Evolutionary conservation across 2,888 invertebrate species (phyloP), one percentile per base, ranked within the genome.

Genomic region (Lasioglossum marginatum): DNA sequence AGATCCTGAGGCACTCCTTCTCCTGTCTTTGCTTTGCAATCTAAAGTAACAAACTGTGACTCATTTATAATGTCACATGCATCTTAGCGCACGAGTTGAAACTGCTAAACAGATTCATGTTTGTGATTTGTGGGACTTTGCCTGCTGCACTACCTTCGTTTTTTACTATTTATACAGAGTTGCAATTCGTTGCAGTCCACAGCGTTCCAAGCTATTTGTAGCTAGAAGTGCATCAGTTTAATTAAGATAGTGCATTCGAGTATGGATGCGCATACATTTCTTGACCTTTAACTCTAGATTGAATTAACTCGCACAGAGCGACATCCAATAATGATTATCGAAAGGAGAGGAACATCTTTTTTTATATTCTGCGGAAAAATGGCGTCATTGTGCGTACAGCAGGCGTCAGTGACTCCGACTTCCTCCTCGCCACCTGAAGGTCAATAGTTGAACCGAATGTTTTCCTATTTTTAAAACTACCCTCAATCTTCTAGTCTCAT

Each of bases 321-420:
- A 31, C 63, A 10, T 52, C 52, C 10, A 23, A 52, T 52, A 52
- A 52, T 23, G 52, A 23, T 23, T 8, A 52, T 52, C 52, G 52
- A 10, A 52, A n/a, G 19, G 2, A 34, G 19, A 19, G 66, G 19
- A 34, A 19, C 2, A 8, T 66, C 19, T 66, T 34, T 34, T 34
- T 66, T 66, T 34, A 66, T 66, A 34, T 31, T 2, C 31, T 66
- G 66, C 34, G 66, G 6, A 12, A 34, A 34, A 66, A 31, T 66
- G 34, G 31, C 66, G 66, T 66, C 66, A 66, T 19, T 66, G 31
- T 66, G 34, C 66, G 66, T 34, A 34, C 31, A 19, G 1, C 34
- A 34, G 66, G 34, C 31, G 66, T 66, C 66, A 66, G 66, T 34
- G 66, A 66, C 8, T 66, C 66, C 34, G 66, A 66, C 66, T 66